These are phyloP conservation scores for Puma concolor DNA, from an alignment of 2,113 vertebrate genomes.

Conservation along the genomic window DNA sequence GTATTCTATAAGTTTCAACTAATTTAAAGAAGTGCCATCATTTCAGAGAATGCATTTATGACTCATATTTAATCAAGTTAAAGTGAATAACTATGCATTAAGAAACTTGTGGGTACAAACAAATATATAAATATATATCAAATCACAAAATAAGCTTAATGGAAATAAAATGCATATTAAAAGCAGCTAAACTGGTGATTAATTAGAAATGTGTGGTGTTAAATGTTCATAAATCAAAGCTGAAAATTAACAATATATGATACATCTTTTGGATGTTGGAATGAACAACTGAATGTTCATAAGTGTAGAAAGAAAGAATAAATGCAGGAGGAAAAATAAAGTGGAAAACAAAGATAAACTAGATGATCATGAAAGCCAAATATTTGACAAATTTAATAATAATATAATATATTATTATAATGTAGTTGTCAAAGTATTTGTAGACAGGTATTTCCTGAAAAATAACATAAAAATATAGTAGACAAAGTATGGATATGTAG, in stretches of 20 bases:
- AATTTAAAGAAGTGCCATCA: background rate
- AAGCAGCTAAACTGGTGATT: background rate
- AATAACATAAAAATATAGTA: background rate
- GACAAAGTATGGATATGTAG: background rate
- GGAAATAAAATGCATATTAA: background rate
- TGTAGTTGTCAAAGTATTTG: background rate
- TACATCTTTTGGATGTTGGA: background rate
- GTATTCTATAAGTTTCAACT: background rate
- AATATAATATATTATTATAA: background rate
- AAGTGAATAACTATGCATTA: background rate
- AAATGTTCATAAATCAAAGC: background rate
- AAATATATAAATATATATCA: background rate
- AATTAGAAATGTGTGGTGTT: background rate
- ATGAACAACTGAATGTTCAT: background rate
- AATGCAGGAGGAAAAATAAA: background rate
- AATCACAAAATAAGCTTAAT: background rate
- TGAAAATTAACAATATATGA: background rate
- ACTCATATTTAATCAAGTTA: background rate
- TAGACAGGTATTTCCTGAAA: background rate
- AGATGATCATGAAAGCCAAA: background rate
- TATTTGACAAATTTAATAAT: background rate
- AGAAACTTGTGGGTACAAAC: background rate
- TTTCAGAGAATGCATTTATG: background rate
- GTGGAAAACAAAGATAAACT: background rate
- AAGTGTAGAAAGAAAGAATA: background rate